These are phyloP conservation scores for Phylloscopus trochiloides DNA, from an alignment of 2,113 vertebrate genomes.

Conservation along the genomic window DNA sequence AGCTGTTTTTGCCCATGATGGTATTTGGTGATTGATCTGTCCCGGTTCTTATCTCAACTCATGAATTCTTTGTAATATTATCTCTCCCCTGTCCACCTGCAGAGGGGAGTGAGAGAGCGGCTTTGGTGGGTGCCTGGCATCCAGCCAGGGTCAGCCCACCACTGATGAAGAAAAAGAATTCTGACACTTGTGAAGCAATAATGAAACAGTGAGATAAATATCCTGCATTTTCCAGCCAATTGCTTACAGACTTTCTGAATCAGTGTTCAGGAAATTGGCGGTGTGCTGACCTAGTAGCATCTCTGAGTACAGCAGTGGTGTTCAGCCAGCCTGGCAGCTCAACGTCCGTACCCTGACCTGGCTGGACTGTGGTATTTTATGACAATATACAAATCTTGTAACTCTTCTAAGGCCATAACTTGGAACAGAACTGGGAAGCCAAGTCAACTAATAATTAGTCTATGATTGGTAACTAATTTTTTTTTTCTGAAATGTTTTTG, in stretches of 20 bases:
- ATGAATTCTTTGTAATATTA: background rate
- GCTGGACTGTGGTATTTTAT: background rate
- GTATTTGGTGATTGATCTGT: background rate
- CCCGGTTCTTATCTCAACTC: background rate
- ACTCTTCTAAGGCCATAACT: background rate
- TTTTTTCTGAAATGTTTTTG: background rate
- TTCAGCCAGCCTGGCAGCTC: background rate
- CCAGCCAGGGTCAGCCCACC: background rate
- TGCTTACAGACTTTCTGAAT: background rate
- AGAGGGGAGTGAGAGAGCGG: background rate
- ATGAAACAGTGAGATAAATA: background rate
- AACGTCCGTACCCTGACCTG: accelerated
- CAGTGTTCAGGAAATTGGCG: background rate
- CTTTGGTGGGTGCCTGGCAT: background rate
- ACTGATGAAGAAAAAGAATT: background rate
- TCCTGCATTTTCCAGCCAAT: background rate
- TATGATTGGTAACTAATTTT: background rate
- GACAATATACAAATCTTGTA: background rate
- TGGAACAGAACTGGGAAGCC: background rate
- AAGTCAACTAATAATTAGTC: background rate
- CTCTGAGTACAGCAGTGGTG: background rate
- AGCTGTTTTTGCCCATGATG: background rate
- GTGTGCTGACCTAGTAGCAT: background rate
- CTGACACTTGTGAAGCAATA: background rate
- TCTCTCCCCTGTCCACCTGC: background rate